Evolutionary conservation across 1,140 invertebrate genomes (phyloP), one percentile per base, ranked within the genome.

Genomic region (Bombus sylvicola): DNA sequence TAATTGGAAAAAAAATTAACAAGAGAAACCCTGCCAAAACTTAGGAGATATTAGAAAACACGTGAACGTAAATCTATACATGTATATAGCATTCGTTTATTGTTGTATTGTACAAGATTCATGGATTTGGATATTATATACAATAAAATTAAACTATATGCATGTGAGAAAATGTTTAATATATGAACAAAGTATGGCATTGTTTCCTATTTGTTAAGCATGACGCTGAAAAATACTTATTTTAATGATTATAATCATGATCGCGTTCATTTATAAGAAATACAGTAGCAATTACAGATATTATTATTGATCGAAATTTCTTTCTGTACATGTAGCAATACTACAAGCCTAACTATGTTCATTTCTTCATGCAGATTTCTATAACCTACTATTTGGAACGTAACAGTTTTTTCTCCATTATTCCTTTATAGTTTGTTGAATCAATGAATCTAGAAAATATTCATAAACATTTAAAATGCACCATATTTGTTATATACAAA

Each of bases 51-150:
- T 71, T 72, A 31, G 5, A n/a, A 34, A 53, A 73, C 28, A 77
- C 37, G 2, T 25, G 43, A 57, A 75, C 62, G 5, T 57, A 47
- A 31, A 62, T 62, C 10, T 62, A 62, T 34, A 66, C n/a, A 57
- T 81, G 12, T 78, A 73, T 62, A 62, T 81, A 78, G 73, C 66
- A 85, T 34, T 64, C 39, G 57, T 89, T 89, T 89, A 89, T 89
- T 89, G 64, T 81, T 41, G 22, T 88, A 77, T 85, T 57, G 25
- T 89, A 89, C 83, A 89, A 82, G 78, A 77, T 6, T 25, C 62
- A 59, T 78, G 43, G 43, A 69, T 80, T 85, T 15, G 43, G 77
- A 57, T 85, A 53, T 64, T 89, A 88, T 86, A 81, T 88, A 89
- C 87, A 88, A 25, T 73, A 64, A 74, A 0, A 47, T 53, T 57